phyloP scores from a whole-genome alignment of 2,888 invertebrate species.

The Apamea crenata region DNA sequence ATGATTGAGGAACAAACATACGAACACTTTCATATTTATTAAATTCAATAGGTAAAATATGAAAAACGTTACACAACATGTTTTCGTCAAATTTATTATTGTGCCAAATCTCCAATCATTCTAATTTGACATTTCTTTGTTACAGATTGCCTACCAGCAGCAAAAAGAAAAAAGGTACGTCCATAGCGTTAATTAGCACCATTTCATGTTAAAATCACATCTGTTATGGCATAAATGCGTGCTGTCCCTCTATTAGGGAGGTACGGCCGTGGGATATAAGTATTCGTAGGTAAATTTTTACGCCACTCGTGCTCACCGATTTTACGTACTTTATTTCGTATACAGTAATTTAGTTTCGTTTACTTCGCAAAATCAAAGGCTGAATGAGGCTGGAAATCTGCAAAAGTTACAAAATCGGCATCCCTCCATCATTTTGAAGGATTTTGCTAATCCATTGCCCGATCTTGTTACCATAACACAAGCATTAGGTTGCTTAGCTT shows the following conservation, averaged over 20 bases:
- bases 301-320: slow-evolving; percentile 18
- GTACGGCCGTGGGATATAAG: slow-evolving; percentile 19
- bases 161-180: slow-evolving; percentile 54
- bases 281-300: slow-evolving; percentile 29
- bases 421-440: neutral
- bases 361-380: neutral
- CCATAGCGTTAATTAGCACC: slow-evolving; percentile 35
- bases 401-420: neutral
- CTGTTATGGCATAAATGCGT: slow-evolving; percentile 55
- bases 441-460: neutral
- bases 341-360: slow-evolving; percentile 5
- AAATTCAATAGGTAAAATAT: neutral
- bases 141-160: slow-evolving; percentile 57
- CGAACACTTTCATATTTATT: neutral
- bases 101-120: slow-evolving; percentile 1
- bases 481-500: too few relatives aligned
- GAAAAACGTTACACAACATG: neutral
- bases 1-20: too few relatives aligned
- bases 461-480: too few relatives aligned
- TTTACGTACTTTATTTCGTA: slow-evolving; percentile 5
- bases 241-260: slow-evolving; percentile 48
- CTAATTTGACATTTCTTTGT: slow-evolving; percentile 52
- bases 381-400: neutral
- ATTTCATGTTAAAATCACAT: slow-evolving; percentile 62
- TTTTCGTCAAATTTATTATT: neutral